phyloP scores from a whole-genome alignment of 2,888 invertebrate genomes.

The Drosophila bunnanda region DNA sequence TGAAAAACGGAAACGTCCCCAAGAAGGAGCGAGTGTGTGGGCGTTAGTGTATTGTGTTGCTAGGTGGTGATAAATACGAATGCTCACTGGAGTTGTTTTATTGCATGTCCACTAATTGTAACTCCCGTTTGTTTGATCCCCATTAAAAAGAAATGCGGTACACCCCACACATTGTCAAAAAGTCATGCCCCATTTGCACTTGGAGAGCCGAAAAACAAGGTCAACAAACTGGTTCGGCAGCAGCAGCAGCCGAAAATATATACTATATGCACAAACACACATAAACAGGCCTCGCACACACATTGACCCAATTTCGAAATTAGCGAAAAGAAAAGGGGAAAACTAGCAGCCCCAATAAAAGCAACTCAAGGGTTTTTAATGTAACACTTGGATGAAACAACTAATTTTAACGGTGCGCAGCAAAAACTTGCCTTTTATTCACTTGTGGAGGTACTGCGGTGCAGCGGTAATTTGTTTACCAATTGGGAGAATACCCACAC shows the following conservation, averaged over 20 bases:
- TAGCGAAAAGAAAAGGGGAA: conserved; percentile 48
- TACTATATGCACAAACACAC: conserved; percentile 15
- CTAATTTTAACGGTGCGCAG: conserved; percentile 12
- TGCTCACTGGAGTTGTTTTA: conserved; percentile 11
- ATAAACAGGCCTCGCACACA: conserved; percentile 51
- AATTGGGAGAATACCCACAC: conserved; percentile 23
- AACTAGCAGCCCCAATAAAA: conserved; percentile 48
- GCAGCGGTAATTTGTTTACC: conserved; percentile 22
- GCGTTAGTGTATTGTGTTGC: conserved; percentile 35
- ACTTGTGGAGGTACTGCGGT: conserved; percentile 10
- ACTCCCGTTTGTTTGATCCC: conserved; percentile 52
- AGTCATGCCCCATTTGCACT: conserved; percentile 69
- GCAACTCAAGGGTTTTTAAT: conserved; percentile 16
- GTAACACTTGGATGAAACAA: neutral
- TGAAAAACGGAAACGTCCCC: conserved; percentile 43
- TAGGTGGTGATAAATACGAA: conserved; percentile 37
- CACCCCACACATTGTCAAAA: conserved; percentile 63
- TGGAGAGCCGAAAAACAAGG: conserved; percentile 69
- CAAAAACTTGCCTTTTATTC: conserved; percentile 68
- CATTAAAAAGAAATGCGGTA: conserved; percentile 56
- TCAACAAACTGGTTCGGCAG: conserved; percentile 74
- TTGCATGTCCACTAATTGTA: conserved; percentile 54
- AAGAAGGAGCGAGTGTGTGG: conserved; percentile 37
- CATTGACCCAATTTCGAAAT: conserved; percentile 70
- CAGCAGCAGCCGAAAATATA: conserved; percentile 36